Conservation (phyloP, 2,888 invertebrate species). For the Dermolepida albohirtum region DNA sequence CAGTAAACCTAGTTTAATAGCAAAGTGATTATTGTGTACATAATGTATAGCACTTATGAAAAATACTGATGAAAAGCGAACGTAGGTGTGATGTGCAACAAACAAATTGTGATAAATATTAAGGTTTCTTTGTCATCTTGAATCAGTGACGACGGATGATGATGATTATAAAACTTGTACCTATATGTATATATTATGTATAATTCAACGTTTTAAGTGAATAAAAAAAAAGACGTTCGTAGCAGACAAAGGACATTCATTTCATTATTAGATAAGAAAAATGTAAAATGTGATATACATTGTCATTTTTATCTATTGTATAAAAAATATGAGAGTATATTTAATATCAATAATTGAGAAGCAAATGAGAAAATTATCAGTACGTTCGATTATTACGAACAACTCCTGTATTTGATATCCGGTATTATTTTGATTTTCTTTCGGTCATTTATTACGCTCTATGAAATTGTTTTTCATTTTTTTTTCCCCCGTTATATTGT, state of each 20-base stretch:
- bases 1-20: slow-evolving; percentile 13
- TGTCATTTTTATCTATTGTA: slow-evolving; percentile 29
- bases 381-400: slow-evolving; percentile 36
- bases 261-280: slow-evolving; percentile 8
- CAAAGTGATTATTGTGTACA: slow-evolving; percentile 37
- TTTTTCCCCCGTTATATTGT: too few relatives aligned
- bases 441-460: slow-evolving; percentile 40
- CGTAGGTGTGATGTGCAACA: slow-evolving; percentile 23
- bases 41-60: slow-evolving; percentile 25
- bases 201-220: slow-evolving; percentile 8
- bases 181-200: slow-evolving; percentile 38
- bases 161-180: slow-evolving; percentile 21
- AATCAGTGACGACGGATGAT: slow-evolving; percentile 32
- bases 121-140: slow-evolving; percentile 23
- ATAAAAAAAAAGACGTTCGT: slow-evolving; percentile 1
- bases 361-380: slow-evolving; percentile 5
- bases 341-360: slow-evolving; percentile 13
- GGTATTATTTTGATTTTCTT: slow-evolving; percentile 44
- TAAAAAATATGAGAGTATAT: slow-evolving; percentile 9
- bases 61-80: slow-evolving; percentile 11
- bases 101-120: slow-evolving; percentile 40
- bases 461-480: slow-evolving; percentile 38
- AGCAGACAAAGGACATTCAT: background rate
- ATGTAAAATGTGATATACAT: slow-evolving; percentile 33
- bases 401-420: slow-evolving; percentile 45